Base-by-base conservation (phyloP, 2,113 vertebrate species). In the Mellivora capensis region DNA sequence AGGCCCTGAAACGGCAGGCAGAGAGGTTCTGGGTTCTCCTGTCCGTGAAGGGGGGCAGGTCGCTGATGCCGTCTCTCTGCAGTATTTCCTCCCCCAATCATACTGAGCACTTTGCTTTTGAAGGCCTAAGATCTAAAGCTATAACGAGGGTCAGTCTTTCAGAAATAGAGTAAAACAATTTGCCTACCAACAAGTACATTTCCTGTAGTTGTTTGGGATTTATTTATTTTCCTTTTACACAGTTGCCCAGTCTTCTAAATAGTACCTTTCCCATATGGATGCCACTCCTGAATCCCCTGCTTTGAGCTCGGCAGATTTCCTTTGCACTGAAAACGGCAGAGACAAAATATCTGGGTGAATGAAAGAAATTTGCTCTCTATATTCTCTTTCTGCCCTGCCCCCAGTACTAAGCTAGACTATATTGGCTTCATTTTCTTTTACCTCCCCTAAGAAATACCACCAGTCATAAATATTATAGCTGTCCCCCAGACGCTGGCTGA, bases 231-330 rank as follows among this genome's bases (percentile, higher is more conserved):
- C 47, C 37, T 47, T 61, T 88, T 94, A 61, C 87, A 93, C 49
- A 97, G 91, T 85, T 98, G 94, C 89, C 93, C 94, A 90, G 59
- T 52, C 87, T 97, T 98, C 97, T 93, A 94, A 96, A 71, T 69
- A 62, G 79, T 84, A 79, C 96, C 87, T 97, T 87, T 61, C 61
- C 96, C 97, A 97, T 89, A 93, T 96, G 96, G 90, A 96, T 98
- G 97, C 98, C 76, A 98, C 83, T 57, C 72, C 34, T 20, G 47
- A 71, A 95, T 88, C 47, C 91, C 95, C 91, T 82, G 85, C 93
- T 98, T 97, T 98, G 92, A 97, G 79, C 97, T 94, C 57, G n/a
- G 37, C 76, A 87, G 93, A 94, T 98, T 98, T 93, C 95, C 74
- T 93, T 87, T 93, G 14, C 81, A 69, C 69, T 69, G 52, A 86